A percentile compares a stretch with the other conserved stretches of the same genome.
phyloP scores from a whole-genome alignment of 2,797 vertebrate genomes.

The Cynodonichthys magdalenae region DNA sequence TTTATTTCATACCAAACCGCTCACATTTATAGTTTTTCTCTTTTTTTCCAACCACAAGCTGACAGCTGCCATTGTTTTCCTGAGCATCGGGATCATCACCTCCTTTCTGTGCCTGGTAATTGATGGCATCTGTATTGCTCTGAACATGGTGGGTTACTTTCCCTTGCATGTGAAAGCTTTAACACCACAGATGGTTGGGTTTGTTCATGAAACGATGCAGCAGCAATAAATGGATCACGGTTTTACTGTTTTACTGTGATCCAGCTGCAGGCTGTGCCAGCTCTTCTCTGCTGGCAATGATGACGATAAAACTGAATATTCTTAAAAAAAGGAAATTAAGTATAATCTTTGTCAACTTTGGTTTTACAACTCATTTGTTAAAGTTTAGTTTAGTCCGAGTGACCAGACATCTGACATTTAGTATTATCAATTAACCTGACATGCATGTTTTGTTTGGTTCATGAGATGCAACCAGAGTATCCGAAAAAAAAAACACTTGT shows the following conservation, averaged over 20 bases:
- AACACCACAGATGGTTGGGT: not conserved
- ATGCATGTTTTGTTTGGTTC: too few relatives aligned
- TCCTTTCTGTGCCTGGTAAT: constrained; percentile 77
- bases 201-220: constrained; percentile 8
- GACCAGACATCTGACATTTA: too few relatives aligned
- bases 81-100: constrained; percentile 75
- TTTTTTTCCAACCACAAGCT: constrained; percentile 54
- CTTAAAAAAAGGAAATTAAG: too few relatives aligned
- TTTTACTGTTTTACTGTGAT: not conserved
- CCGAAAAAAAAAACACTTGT: too few relatives aligned
- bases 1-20: not conserved
- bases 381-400: too few relatives aligned
- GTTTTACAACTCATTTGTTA: too few relatives aligned
- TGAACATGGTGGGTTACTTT: constrained; percentile 73
- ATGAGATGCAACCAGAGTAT: too few relatives aligned
- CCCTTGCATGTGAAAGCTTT: not conserved
- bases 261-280: constrained; percentile 4
- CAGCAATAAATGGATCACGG: constrained; percentile 4
- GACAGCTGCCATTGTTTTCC: constrained; percentile 74
- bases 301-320: too few relatives aligned
- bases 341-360: too few relatives aligned
- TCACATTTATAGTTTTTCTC: not conserved
- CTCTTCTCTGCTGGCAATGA: not conserved
- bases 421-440: too few relatives aligned
- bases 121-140: constrained; percentile 69